Percentiles rank a stretch among this genome's conserved stretches.
phyloP scores from a whole-genome alignment of 2,797 vertebrate species.

The Sebastes elongatus region DNA sequence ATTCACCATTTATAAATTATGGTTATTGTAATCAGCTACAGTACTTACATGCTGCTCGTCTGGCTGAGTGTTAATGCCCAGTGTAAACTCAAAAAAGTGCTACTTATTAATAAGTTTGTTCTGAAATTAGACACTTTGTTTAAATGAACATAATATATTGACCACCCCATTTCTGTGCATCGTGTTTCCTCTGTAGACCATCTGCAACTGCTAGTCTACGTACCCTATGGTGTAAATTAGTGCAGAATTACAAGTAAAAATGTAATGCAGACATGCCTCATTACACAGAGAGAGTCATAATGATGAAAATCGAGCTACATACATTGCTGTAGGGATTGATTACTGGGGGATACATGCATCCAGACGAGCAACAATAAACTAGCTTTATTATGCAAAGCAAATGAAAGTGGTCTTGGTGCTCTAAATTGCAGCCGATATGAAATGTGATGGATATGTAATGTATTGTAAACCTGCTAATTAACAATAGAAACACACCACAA shows the following conservation, averaged over 20 bases:
- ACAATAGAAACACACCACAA: background rate
- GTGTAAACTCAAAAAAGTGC: background rate
- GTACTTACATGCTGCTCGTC: background rate
- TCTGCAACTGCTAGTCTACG: background rate
- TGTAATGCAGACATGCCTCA: slow-evolving; percentile 5
- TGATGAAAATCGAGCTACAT: background rate
- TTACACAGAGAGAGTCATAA: slow-evolving; percentile 15
- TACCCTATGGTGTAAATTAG: background rate
- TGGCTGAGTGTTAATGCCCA: background rate
- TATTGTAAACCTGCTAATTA: background rate
- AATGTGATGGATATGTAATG: background rate
- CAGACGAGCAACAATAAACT: background rate
- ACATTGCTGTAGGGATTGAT: slow-evolving; percentile 9
- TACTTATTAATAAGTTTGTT: background rate
- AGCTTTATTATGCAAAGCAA: background rate
- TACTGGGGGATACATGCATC: slow-evolving; percentile 1
- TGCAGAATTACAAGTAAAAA: background rate
- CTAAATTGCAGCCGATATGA: background rate
- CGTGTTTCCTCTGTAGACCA: background rate
- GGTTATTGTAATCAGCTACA: background rate
- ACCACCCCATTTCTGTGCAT: background rate
- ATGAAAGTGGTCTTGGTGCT: background rate
- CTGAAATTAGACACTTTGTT: background rate
- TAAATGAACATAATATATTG: background rate
- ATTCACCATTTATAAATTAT: no score